Conservation (phyloP, 2,888 invertebrate species). For the Palloptera scutellata region DNA sequence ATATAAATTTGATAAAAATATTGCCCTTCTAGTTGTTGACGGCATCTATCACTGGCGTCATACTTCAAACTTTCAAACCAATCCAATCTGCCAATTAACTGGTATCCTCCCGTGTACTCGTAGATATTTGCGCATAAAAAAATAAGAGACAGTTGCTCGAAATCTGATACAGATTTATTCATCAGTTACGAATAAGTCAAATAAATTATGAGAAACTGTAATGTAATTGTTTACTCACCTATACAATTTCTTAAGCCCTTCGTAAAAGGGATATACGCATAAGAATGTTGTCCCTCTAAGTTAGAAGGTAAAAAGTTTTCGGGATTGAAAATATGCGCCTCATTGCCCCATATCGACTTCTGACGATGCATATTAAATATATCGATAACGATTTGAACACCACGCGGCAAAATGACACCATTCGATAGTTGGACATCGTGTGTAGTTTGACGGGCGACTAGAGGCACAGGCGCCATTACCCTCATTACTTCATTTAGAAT, state of each 20-base stretch:
- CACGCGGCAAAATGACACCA: slow-evolving; percentile 54
- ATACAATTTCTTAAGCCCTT: slow-evolving; percentile 61
- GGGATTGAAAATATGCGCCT: slow-evolving; percentile 60
- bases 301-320: slow-evolving; percentile 59
- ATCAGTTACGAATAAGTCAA: no score
- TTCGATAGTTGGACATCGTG: slow-evolving; percentile 51
- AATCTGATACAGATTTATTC: no score
- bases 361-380: slow-evolving; percentile 60
- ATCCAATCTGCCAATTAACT: no score
- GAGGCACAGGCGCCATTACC: slow-evolving; percentile 56
- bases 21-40: no score
- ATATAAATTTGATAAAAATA: no score
- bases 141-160: no score
- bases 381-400: slow-evolving; percentile 55
- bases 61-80: no score
- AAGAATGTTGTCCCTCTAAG: slow-evolving; percentile 56
- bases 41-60: no score
- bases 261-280: slow-evolving; percentile 60
- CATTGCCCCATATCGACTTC: slow-evolving; percentile 57
- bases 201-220: not conserved
- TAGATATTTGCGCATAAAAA: no score
- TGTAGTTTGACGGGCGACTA: slow-evolving; percentile 52
- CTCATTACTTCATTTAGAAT: slow-evolving; percentile 60
- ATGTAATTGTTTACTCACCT: slow-evolving; percentile 41
- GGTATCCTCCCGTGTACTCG: no score